Conservation (phyloP, 1,140 invertebrate species). For the Drosophila persimilis region DNA sequence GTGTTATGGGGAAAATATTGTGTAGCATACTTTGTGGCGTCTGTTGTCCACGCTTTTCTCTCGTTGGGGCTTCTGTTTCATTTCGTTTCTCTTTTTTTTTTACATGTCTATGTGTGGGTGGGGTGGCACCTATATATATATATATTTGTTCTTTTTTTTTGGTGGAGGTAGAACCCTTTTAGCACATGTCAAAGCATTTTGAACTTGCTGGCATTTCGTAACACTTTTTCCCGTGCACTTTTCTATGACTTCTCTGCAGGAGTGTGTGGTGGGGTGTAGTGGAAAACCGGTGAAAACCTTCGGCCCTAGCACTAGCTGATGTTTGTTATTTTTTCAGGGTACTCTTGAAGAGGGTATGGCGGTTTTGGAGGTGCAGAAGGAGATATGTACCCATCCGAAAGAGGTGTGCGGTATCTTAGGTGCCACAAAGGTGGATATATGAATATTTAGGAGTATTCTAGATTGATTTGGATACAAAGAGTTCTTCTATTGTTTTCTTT, state of each 20-base stretch:
- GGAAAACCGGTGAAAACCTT: too few species aligned
- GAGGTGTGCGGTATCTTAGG: too few species aligned
- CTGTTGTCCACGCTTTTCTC: slow-evolving; percentile 24
- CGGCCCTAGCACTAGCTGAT: too few species aligned
- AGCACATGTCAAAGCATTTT: slow-evolving; percentile 78
- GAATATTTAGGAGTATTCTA: too few species aligned
- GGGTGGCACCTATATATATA: slow-evolving; percentile 26
- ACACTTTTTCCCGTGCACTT: slow-evolving; percentile 66
- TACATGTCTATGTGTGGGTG: neutral
- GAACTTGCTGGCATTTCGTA: slow-evolving; percentile 74
- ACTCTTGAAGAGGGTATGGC: too few species aligned
- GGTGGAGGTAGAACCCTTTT: slow-evolving; percentile 53
- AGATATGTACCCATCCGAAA: too few species aligned
- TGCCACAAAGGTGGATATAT: too few species aligned
- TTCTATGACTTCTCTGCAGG: slow-evolving; percentile 57
- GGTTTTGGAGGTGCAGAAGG: too few species aligned
- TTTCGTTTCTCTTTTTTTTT: slow-evolving; percentile 3
- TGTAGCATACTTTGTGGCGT: slow-evolving; percentile 54
- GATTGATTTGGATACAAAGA: too few species aligned
- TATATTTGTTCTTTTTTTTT: slow-evolving; percentile 10
- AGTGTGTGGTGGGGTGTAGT: neutral
- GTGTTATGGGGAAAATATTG: slow-evolving; percentile 57
- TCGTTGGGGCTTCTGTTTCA: neutral
- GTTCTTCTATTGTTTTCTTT: too few species aligned
- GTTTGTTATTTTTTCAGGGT: too few species aligned